These are phyloP conservation scores for Harpalus rufipes DNA, from an alignment of 2,888 invertebrate species.

Conservation along the genomic window DNA sequence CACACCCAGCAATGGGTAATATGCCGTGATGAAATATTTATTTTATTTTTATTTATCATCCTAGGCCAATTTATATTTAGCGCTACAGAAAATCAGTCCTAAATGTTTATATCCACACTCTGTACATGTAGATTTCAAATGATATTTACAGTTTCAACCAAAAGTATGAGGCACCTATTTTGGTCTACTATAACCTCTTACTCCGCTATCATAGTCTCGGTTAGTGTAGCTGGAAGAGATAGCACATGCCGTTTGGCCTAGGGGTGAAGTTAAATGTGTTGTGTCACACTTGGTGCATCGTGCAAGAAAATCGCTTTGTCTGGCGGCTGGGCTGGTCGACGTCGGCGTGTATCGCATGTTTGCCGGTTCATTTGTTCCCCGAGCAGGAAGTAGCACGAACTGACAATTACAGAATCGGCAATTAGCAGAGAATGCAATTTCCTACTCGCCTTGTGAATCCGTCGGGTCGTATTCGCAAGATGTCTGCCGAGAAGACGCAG, in stretches of 20 bases:
- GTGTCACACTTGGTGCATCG: conserved; percentile 41
- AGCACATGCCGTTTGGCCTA: not conserved
- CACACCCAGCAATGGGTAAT: no score
- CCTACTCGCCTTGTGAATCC: conserved; percentile 38
- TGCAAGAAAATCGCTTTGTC: conserved; percentile 51
- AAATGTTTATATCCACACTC: no score
- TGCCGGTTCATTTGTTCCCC: conserved; percentile 49
- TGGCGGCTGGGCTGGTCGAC: not conserved
- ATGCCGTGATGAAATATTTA: no score
- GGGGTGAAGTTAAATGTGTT: conserved; percentile 29
- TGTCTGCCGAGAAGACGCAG: conserved; percentile 20
- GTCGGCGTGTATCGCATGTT: conserved; percentile 58
- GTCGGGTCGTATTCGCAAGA: conserved; percentile 52
- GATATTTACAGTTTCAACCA: no score
- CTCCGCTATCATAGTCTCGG: not conserved
- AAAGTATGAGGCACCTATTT: no score
- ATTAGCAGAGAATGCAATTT: conserved; percentile 66
- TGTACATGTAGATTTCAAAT: no score
- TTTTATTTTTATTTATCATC: no score
- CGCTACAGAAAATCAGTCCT: no score
- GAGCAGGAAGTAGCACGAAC: conserved; percentile 61
- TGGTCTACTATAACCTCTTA: not conserved
- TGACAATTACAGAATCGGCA: conserved; percentile 66
- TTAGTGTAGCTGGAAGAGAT: conserved; percentile 10
- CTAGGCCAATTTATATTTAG: no score